These are phyloP conservation scores for Ploceus nigricollis DNA, from an alignment of 2,113 vertebrate species.

Conservation along the genomic window DNA sequence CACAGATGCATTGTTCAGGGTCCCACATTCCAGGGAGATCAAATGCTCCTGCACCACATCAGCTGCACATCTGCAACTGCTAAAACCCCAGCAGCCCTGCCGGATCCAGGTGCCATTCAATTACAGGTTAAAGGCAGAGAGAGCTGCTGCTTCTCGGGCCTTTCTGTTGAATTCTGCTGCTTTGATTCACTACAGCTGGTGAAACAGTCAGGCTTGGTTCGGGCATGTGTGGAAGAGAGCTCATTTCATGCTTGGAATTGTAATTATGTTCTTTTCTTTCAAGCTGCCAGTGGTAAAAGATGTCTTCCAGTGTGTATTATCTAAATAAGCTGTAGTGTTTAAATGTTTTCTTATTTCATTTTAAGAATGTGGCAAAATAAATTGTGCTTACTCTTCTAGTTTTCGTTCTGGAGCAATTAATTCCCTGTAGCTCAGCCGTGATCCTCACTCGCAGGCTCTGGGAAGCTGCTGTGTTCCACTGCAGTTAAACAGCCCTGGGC, in stretches of 20 bases:
- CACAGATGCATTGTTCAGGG: slow-evolving; percentile 47
- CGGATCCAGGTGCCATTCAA: slow-evolving; percentile 76
- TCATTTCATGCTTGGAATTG: slow-evolving; percentile 69
- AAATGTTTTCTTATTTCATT: slow-evolving; percentile 49
- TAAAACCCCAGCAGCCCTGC: slow-evolving; percentile 37
- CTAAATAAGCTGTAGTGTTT: slow-evolving; percentile 54
- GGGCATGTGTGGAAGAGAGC: slow-evolving; percentile 70
- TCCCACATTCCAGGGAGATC: slow-evolving; percentile 41
- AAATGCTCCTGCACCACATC: slow-evolving; percentile 20
- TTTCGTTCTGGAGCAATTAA: neutral
- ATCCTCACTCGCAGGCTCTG: neutral
- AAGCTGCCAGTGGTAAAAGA: slow-evolving; percentile 65
- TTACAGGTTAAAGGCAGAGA: slow-evolving; percentile 57
- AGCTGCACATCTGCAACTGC: slow-evolving; percentile 45
- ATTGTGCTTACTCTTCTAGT: slow-evolving; percentile 30
- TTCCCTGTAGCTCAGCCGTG: neutral
- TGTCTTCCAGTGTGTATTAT: slow-evolving; percentile 53
- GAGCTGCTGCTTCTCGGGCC: slow-evolving; percentile 49
- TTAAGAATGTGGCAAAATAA: slow-evolving; percentile 50
- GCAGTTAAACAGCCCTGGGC: neutral
- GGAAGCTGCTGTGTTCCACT: neutral
- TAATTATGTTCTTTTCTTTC: slow-evolving; percentile 68
- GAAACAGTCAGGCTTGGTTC: slow-evolving; percentile 62
- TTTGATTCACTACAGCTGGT: slow-evolving; percentile 81
- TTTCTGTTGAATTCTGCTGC: slow-evolving; percentile 48